Conservation (phyloP, 2,888 invertebrate genomes). For the Nephrotoma appendiculata region DNA sequence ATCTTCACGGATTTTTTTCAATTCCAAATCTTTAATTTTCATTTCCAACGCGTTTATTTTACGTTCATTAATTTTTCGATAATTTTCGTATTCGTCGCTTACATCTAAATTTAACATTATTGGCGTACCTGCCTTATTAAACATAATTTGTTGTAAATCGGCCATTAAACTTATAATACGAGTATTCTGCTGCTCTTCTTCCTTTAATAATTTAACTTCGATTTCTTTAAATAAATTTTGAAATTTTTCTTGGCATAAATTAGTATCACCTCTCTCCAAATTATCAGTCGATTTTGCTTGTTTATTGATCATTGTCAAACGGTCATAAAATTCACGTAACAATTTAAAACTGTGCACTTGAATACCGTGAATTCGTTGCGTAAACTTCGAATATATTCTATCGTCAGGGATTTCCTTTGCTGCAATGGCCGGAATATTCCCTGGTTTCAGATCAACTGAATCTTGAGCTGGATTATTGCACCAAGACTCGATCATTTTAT, state of each 20-base stretch:
- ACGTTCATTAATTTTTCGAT: background rate
- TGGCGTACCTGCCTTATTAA: background rate
- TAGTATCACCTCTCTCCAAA: background rate
- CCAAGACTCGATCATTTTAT: background rate
- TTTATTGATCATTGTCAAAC: background rate
- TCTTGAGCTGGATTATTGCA: background rate
- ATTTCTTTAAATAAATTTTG: background rate
- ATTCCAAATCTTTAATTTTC: background rate
- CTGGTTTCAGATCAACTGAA: background rate
- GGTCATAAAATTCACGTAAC: background rate
- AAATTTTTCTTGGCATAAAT: background rate
- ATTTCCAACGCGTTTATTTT: background rate
- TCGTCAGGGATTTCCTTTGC: background rate
- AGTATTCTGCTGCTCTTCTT: background rate
- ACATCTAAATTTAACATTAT: background rate
- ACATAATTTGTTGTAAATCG: background rate
- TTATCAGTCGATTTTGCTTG: background rate
- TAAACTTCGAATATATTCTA: background rate
- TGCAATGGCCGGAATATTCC: constrained; percentile 2
- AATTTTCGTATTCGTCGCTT: background rate
- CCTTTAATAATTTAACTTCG: background rate
- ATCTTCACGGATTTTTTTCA: background rate
- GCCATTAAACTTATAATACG: background rate
- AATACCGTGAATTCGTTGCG: background rate
- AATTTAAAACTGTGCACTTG: background rate